Base-by-base conservation (phyloP, 2,888 invertebrate species). In the Omphaloscelis lunosa region DNA sequence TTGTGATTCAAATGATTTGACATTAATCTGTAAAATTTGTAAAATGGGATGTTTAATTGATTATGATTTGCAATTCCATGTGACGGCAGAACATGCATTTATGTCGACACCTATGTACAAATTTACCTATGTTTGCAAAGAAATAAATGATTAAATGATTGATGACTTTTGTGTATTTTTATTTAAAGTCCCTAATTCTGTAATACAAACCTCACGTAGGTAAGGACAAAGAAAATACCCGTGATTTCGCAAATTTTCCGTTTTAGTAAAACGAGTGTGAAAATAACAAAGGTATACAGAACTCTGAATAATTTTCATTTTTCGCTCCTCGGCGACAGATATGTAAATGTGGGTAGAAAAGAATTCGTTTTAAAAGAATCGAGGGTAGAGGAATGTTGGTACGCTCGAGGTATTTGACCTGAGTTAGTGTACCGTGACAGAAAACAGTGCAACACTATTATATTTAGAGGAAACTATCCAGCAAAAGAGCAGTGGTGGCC, bases 351-450 rank as follows among this genome's bases (percentile, higher is more conserved):
- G 73, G 77, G 71, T 67, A 34, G 51, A 61, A 62, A 80, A 77
- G 80, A 84, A 86, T 85, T 80, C 80, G 80, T 72, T 86, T 75
- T 75, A 80, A 86, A 83, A 73, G 61, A 84, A 85, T 85, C 75
- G 75, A 80, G 69, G 69, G 65, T 65, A 72, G 56, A 66, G 48
- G 66, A 56, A 83, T 84, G 73, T 79, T 59, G 75, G 78, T 73
- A n/a, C 70, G 59, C 58, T 56, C 34, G 53, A 39, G 53, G 69
- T 34, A 66, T 66, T 72, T 48, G 27, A 48, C 68, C 68, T 72
- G 68, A 63, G 69, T 62, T 78, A 78, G 58, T 20, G 65, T 74
- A 75, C n/a, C n/a, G 15, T 11, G n/a, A 56, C 45, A 1, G 12
- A 17, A 74, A 41, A 41, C 74, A 56, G 15, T 6, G 29, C 17